Base-by-base conservation (phyloP, 92 coral and sea anemone species). In the Epizoanthus ramosus region DNA sequence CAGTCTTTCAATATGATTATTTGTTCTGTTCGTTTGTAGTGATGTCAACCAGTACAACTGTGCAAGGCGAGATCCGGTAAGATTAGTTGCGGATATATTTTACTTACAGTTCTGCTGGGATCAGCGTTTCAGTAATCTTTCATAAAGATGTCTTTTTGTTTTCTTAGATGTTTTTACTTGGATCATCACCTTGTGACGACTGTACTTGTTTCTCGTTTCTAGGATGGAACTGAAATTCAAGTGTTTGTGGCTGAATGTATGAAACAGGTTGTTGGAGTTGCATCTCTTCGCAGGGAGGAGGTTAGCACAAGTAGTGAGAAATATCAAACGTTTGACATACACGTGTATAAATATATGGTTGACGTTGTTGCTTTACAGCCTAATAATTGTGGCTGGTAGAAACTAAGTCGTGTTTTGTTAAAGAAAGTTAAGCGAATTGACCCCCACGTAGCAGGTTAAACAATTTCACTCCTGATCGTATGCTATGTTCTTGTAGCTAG, bases 181-280 rank as follows among this genome's bases (percentile, higher is more conserved):
- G 35, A 16, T 8, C 1, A 28, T 25, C 41, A 17, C 25, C 15
- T 39, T 22, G 25, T 43, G 39, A 6, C 68, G 53, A 14, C 52
- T 52, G 21, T 41, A 5, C 41, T 60, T 1, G 10, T 12, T 21
- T 12, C 24, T 22, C 67, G 31, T 22, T 56, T 24, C 9, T 59
- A 96, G 99, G 99, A 96, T 88, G 99, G 99, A 18, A 92, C 95
- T 25, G 90, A 96, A 81, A 81, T 96, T 8, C 99, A 93, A 79
- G 93, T 89, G 41, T 94, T 93, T 72, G 93, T 96, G 18, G 99
- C 99, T 4, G 90, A 92, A 89, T 85, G 98, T 56, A 87, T 85
- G 87, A 88, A 80, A 6, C 99, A 94, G 79, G 88, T 92, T 8
- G 96, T 96, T 43, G 99, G 99, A 14, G 91, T 94, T 71, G 98